These are phyloP conservation scores for Sarcophaga peregrina DNA, from an alignment of 1,140 invertebrate species.

Conservation along the genomic window DNA sequence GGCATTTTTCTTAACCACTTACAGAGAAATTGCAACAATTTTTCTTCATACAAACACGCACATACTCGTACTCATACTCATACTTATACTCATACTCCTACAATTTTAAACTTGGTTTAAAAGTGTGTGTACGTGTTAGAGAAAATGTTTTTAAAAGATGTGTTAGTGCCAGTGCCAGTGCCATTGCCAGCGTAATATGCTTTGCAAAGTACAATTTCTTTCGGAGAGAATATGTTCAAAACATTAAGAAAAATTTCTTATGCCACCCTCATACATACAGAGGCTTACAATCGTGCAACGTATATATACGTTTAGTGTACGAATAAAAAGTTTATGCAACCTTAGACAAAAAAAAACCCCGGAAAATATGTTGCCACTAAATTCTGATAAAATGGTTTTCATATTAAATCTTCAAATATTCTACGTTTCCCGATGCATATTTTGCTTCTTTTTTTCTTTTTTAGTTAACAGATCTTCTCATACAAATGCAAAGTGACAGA, in stretches of 20 bases:
- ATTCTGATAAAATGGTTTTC: conserved; percentile 39
- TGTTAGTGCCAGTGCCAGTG: background rate
- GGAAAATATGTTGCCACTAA: conserved; percentile 37
- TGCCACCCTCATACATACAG: background rate
- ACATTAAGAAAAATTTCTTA: background rate
- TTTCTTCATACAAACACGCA: background rate
- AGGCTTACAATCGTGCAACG: background rate
- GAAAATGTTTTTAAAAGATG: background rate
- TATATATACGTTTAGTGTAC: background rate
- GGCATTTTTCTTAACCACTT: conserved; percentile 13
- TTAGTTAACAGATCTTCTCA: background rate
- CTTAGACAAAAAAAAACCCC: background rate
- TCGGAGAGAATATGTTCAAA: background rate
- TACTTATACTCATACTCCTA: too few relatives aligned
- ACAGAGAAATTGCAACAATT: background rate
- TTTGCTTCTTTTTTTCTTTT: background rate
- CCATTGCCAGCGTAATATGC: background rate
- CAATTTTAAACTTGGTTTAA: too few relatives aligned
- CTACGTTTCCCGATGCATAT: background rate
- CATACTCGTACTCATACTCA: too few relatives aligned
- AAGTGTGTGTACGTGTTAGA: too few relatives aligned
- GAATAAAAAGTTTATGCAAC: background rate
- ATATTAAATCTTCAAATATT: conserved; percentile 37
- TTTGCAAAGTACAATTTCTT: background rate
- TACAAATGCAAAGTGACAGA: background rate